These are phyloP conservation scores for Heteromormyrus szaboi DNA, from an alignment of 2,797 vertebrate species.

Conservation along the genomic window DNA sequence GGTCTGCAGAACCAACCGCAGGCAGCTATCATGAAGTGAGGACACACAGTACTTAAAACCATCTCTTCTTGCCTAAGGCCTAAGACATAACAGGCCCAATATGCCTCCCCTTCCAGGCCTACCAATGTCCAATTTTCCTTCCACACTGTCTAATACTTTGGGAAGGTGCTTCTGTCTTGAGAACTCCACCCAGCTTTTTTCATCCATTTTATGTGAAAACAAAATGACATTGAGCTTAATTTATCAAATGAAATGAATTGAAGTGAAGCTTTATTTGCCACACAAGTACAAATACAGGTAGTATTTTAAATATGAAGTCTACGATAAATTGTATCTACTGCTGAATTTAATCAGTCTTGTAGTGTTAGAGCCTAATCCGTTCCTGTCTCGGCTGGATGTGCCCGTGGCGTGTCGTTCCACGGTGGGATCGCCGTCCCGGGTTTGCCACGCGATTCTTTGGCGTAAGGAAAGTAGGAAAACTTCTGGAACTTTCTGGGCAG, in stretches of 20 bases:
- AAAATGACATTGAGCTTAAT: background rate
- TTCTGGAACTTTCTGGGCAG: background rate
- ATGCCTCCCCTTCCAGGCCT: too few species aligned
- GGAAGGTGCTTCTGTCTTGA: background rate
- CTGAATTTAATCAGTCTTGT: conserved; percentile 2
- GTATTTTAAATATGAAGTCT: background rate
- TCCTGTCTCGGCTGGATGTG: background rate
- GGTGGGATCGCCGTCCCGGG: background rate
- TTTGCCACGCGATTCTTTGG: background rate
- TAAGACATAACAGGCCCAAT: too few species aligned
- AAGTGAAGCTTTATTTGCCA: background rate
- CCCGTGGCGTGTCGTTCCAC: background rate
- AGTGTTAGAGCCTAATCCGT: background rate
- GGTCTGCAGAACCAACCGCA: too few species aligned
- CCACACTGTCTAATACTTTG: background rate
- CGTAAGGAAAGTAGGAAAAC: background rate
- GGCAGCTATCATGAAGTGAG: too few species aligned
- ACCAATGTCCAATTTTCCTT: too few species aligned
- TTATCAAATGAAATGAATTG: background rate
- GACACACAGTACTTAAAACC: too few species aligned
- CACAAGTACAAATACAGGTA: background rate
- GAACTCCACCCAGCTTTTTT: background rate
- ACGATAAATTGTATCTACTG: background rate
- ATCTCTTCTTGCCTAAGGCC: too few species aligned
- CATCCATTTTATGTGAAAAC: background rate